These are phyloP conservation scores for Lycophotia porphyrea DNA, from an alignment of 2,888 invertebrate genomes.

Conservation along the genomic window DNA sequence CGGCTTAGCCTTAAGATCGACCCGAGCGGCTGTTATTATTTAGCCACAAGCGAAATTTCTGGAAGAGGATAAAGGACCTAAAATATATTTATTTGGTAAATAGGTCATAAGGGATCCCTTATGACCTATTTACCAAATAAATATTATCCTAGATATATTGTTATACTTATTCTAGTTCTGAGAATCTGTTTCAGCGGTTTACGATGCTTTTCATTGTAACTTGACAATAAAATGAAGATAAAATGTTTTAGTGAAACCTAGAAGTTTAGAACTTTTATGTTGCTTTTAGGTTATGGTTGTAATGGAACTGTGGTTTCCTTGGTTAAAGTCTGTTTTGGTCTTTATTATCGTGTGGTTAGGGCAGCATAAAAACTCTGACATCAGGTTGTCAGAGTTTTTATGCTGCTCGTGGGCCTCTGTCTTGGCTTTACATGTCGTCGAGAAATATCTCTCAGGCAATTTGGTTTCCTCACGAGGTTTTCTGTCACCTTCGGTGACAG, in stretches of 20 bases:
- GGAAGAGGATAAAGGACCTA: constrained; percentile 14
- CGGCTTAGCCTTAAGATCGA: no score
- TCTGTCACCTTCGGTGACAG: no score
- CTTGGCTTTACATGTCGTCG: no score
- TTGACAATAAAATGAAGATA: constrained; percentile 36
- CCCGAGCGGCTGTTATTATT: no score
- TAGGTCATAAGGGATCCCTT: no score
- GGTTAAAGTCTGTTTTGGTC: not conserved
- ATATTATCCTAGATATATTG: constrained; percentile 49
- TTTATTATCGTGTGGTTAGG: not conserved
- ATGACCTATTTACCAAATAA: constrained; percentile 53
- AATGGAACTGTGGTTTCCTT: not conserved
- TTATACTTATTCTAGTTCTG: constrained; percentile 20
- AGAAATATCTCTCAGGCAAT: no score
- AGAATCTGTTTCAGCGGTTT: constrained; percentile 38
- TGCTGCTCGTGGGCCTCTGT: no score
- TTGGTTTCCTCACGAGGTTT: no score
- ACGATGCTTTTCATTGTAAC: constrained; percentile 37
- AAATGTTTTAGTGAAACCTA: constrained; percentile 27
- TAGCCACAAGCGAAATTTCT: no score
- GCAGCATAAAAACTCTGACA: no score
- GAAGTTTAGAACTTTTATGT: constrained; percentile 8
- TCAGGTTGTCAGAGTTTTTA: no score
- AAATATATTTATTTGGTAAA: no score
- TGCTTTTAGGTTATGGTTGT: constrained; percentile 18